Conservation (phyloP, 2,797 vertebrate genomes). For the Pelodytes ibericus region DNA sequence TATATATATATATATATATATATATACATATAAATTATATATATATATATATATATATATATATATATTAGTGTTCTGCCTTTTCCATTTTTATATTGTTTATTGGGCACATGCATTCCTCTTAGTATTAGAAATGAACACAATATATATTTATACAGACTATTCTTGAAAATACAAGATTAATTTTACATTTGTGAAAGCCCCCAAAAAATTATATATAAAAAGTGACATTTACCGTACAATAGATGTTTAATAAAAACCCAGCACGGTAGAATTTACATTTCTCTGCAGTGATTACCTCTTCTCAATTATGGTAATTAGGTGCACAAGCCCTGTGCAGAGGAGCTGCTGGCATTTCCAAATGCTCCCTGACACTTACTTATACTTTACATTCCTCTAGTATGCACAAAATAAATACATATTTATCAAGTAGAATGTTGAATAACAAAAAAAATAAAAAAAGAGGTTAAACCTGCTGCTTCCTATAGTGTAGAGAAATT, state of each 20-base stretch:
- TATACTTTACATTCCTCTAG: slow-evolving; percentile 24
- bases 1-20: neutral
- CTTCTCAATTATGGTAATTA: slow-evolving; percentile 44
- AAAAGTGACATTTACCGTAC: slow-evolving; percentile 49
- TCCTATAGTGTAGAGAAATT: too few relatives aligned
- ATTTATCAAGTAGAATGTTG: slow-evolving; percentile 42
- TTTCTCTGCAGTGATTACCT: slow-evolving; percentile 43
- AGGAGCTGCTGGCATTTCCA: slow-evolving; percentile 35
- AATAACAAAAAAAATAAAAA: too few relatives aligned
- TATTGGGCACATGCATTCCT: neutral
- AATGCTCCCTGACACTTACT: slow-evolving; percentile 34
- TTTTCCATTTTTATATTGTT: neutral
- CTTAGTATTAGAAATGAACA: neutral
- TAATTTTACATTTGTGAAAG: slow-evolving; percentile 25
- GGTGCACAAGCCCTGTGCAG: slow-evolving; percentile 15
- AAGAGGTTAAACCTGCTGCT: too few relatives aligned
- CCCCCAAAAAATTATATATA: slow-evolving; percentile 23
- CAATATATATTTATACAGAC: slow-evolving; percentile 4
- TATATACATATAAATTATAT: too few relatives aligned
- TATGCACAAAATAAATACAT: slow-evolving; percentile 40
- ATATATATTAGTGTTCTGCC: too few relatives aligned
- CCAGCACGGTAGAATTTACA: slow-evolving; percentile 36
- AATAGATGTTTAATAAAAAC: slow-evolving; percentile 42
- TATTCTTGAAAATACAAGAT: neutral
- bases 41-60: too few relatives aligned